phyloP scores from a whole-genome alignment of 2,888 invertebrate species.

The Drosophila conformis region DNA sequence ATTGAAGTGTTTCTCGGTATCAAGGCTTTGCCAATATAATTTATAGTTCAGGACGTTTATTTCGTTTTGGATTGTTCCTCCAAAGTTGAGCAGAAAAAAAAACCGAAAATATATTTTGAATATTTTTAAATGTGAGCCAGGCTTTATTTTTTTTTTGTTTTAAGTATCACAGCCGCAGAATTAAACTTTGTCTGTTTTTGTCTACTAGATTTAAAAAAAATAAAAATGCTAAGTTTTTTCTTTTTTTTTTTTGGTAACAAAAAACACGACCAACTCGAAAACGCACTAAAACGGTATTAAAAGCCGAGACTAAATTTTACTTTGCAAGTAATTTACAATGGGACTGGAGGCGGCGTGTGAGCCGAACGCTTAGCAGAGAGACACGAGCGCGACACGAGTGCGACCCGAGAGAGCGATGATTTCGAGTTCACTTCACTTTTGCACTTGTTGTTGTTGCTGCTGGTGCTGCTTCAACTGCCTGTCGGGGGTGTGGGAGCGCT shows the following conservation, averaged over 20 bases:
- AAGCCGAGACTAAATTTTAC: slow-evolving; percentile 82
- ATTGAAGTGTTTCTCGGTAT: not conserved
- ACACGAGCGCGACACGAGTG: slow-evolving; percentile 27
- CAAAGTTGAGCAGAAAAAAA: slow-evolving; percentile 4
- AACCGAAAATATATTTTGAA: slow-evolving; percentile 28
- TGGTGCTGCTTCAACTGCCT: slow-evolving; percentile 13
- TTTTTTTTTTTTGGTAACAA: slow-evolving; percentile 50
- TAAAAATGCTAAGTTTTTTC: slow-evolving; percentile 23
- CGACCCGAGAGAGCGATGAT: slow-evolving; percentile 11
- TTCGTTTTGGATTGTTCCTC: not conserved
- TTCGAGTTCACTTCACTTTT: slow-evolving; percentile 76
- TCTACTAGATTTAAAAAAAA: slow-evolving; percentile 3
- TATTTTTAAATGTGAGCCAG: slow-evolving; percentile 2
- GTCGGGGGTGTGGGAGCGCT: slow-evolving; percentile 24
- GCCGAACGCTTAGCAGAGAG: slow-evolving; percentile 52
- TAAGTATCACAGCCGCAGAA: slow-evolving; percentile 50
- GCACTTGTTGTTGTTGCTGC: slow-evolving; percentile 57
- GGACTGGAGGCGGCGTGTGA: slow-evolving; percentile 54
- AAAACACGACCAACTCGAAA: slow-evolving; percentile 84
- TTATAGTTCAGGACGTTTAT: slow-evolving; percentile 7
- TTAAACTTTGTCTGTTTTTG: slow-evolving; percentile 20
- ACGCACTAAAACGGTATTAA: slow-evolving; percentile 84
- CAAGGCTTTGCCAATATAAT: slow-evolving; percentile 5
- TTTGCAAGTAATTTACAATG: slow-evolving; percentile 81
- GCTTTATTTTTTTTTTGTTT: slow-evolving; percentile 19